These are phyloP conservation scores for Sycobia sp. DNA, from an alignment of 1,140 invertebrate genomes.

Conservation along the genomic window DNA sequence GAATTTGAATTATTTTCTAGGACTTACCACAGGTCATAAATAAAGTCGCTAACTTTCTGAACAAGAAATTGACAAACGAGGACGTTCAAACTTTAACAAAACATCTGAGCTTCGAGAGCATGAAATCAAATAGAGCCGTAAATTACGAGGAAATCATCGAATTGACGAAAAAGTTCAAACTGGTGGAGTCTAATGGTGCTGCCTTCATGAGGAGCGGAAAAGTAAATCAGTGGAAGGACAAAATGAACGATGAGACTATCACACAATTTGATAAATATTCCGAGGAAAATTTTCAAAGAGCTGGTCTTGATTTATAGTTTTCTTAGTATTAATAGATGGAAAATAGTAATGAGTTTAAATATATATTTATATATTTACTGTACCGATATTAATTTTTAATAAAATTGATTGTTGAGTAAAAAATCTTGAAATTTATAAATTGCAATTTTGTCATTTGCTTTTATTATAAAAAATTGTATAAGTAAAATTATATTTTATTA, in stretches of 20 bases:
- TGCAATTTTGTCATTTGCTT: too few relatives aligned
- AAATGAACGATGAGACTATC: constrained; percentile 64
- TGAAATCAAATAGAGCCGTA: constrained; percentile 74
- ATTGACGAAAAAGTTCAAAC: constrained; percentile 55
- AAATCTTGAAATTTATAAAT: too few relatives aligned
- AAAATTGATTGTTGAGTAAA: too few relatives aligned
- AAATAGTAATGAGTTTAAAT: not conserved
- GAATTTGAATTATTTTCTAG: constrained; percentile 40
- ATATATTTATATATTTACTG: not conserved
- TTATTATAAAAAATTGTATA: too few relatives aligned
- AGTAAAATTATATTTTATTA: too few relatives aligned
- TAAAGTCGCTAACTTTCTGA: constrained; percentile 66
- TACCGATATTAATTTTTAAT: too few relatives aligned
- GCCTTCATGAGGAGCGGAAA: constrained; percentile 69
- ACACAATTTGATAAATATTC: constrained; percentile 46
- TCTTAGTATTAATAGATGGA: too few relatives aligned
- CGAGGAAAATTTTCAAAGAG: constrained; percentile 28
- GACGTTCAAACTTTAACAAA: constrained; percentile 61
- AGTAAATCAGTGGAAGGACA: constrained; percentile 70
- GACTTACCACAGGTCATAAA: constrained; percentile 67
- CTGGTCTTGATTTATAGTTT: constrained; percentile 13
- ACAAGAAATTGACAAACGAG: constrained; percentile 58
- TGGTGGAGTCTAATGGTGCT: constrained; percentile 56
- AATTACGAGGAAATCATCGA: constrained; percentile 66
- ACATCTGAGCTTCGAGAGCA: constrained; percentile 72